Percentiles rank a stretch among this genome's conserved stretches.
phyloP scores from a whole-genome alignment of 2,113 vertebrate species.

The Microtus pennsylvanicus region DNA sequence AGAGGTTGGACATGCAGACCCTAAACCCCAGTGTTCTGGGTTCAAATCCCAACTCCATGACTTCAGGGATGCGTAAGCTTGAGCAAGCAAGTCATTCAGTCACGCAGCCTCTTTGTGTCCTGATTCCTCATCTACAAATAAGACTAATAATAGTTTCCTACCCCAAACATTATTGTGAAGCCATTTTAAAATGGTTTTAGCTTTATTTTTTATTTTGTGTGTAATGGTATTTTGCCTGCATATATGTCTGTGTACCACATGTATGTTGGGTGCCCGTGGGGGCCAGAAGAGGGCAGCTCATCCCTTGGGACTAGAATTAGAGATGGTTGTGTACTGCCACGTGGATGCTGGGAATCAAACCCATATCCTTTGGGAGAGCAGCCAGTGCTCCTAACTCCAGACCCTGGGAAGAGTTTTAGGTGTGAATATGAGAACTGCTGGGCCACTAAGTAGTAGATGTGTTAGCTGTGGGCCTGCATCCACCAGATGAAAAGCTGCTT shows the following conservation, averaged over 20 bases:
- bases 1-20: not conserved
- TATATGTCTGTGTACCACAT: not conserved
- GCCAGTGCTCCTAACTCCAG: not conserved
- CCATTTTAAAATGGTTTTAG: not conserved
- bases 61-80: not conserved
- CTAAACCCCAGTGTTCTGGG: not conserved
- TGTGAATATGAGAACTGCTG: not conserved
- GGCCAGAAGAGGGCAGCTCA: not conserved
- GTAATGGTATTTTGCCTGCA: not conserved
- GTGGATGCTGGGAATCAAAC: not conserved
- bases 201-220: not conserved
- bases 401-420: not conserved
- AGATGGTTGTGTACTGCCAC: not conserved
- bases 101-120: conserved; percentile 1
- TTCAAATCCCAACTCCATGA: conserved; percentile 13
- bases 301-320: not conserved
- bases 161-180: not conserved
- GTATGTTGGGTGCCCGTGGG: not conserved
- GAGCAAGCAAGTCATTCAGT: conserved; percentile 8
- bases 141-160: not conserved
- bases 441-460: fast-evolving
- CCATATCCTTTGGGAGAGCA: not conserved
- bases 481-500: not conserved
- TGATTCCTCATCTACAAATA: not conserved
- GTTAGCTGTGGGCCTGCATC: not conserved